Conservation (phyloP, 92 coral and sea anemone genomes). For the Montipora capitata region DNA sequence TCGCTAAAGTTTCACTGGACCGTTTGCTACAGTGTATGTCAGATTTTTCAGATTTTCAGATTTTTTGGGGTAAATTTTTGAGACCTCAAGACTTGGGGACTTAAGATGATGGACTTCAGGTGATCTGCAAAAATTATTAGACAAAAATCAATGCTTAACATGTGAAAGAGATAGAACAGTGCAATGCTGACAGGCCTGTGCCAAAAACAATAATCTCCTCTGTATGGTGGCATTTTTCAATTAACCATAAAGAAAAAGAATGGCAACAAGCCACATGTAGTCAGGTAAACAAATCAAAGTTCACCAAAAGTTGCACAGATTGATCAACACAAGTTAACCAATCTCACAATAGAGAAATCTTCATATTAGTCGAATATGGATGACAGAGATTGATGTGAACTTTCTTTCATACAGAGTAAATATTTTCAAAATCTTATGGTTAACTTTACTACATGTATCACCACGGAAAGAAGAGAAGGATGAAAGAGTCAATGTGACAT, state of each 20-base stretch:
- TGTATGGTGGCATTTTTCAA: constrained; percentile 17
- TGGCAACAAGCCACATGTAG: neutral
- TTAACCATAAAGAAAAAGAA: neutral
- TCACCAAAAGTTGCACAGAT: neutral
- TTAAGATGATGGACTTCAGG: no score
- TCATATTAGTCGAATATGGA: neutral
- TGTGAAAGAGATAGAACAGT: neutral
- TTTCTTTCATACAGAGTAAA: no score
- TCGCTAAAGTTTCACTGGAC: no score
- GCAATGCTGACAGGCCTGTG: neutral
- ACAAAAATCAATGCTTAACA: neutral
- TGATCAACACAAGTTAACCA: neutral
- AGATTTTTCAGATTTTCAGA: no score
- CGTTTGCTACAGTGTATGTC: no score
- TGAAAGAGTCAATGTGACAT: neutral
- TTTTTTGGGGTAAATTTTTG: no score
- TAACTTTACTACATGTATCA: neutral
- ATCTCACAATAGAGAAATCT: neutral
- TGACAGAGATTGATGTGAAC: neutral
- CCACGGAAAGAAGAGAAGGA: neutral
- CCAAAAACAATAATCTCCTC: neutral
- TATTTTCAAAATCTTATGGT: neutral
- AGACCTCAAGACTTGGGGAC: no score
- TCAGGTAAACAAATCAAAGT: constrained; percentile 10
- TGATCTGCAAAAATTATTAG: neutral